Evolutionary conservation across 2,113 vertebrate species (phyloP).

Genomic region (Oncorhynchus tshawytscha): DNA sequence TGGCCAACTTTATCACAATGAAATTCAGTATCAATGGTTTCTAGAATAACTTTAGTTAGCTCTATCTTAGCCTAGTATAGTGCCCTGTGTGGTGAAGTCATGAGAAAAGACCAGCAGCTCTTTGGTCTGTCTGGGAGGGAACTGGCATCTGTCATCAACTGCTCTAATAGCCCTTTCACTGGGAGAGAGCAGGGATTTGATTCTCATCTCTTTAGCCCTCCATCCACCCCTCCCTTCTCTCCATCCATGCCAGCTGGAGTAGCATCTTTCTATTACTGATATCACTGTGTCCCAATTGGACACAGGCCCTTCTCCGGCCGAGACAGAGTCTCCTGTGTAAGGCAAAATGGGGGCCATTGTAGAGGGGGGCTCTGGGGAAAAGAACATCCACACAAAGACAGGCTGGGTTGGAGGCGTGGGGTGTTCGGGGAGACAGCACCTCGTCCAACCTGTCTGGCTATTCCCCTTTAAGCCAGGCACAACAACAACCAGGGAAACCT

Average conservation of each 20-base stretch:
- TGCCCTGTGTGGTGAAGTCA: conserved; percentile 44
- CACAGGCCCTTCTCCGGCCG: conserved; percentile 14
- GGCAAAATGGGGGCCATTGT: conserved; percentile 62
- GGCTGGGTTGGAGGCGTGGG: conserved; percentile 3
- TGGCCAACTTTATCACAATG: background rate
- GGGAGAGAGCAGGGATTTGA: conserved; percentile 24
- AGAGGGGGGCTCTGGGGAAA: conserved; percentile 33
- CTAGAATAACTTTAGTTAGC: background rate
- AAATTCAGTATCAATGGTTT: background rate
- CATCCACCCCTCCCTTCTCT: conserved; percentile 20
- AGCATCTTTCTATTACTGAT: conserved; percentile 44
- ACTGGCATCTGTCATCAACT: conserved; percentile 50
- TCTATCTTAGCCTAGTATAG: background rate
- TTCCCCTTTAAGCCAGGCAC: background rate
- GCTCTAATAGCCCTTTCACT: conserved; percentile 45
- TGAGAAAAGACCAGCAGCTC: conserved; percentile 54
- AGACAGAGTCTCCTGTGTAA: conserved; percentile 54
- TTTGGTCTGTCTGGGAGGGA: conserved; percentile 28
- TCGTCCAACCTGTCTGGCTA: background rate
- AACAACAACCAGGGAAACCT: too few species aligned
- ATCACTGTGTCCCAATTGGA: conserved; percentile 37
- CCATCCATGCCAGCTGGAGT: conserved; percentile 32
- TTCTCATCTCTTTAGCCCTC: conserved; percentile 5
- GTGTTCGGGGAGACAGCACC: conserved; percentile 32
- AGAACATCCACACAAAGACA: conserved; percentile 28